Evolutionary conservation across 2,888 invertebrate species (phyloP), one percentile per base, ranked within the genome.

Genomic region (Erpobdella octoculata): DNA sequence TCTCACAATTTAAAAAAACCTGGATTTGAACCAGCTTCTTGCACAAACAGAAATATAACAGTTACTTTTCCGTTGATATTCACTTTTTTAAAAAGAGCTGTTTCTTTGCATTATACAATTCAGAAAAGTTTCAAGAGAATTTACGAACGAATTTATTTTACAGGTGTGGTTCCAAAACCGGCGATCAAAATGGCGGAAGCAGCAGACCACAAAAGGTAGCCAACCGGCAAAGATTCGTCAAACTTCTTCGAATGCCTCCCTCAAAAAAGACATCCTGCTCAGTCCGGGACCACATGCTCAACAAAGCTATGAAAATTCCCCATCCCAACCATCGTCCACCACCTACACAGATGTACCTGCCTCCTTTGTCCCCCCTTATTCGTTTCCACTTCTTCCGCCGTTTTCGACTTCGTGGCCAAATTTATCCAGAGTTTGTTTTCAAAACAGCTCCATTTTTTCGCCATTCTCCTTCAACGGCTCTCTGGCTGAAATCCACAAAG

Each of bases 91-190:
- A n/a, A n/a, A n/a, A n/a, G n/a, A n/a, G n/a, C n/a, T n/a, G n/a
- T n/a, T n/a, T n/a, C n/a, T n/a, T n/a, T n/a, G n/a, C n/a, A n/a
- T n/a, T n/a, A n/a, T n/a, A n/a, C n/a, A n/a, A n/a, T n/a, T n/a
- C n/a, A n/a, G n/a, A n/a, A n/a, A n/a, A n/a, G n/a, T n/a, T n/a
- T n/a, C n/a, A n/a, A n/a, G n/a, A n/a, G n/a, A n/a, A n/a, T n/a
- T n/a, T n/a, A n/a, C n/a, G n/a, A n/a, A n/a, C 53, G 53, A 3
- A 25, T 53, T 6, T 53, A n/a, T 53, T 6, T 53, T n/a, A 38
- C 8, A 69, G 69, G 69, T 69, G 28, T 69, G 69, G 69, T 69
- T 69, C 36, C 69, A 69, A 31, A 69, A 69, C 35, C 31, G 69
- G 33, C 31, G 69, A 31, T 69, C 69, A 38, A 69, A 69, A 21